Base-by-base conservation (phyloP, 2,888 invertebrate genomes). In the Drosophila anceps region DNA sequence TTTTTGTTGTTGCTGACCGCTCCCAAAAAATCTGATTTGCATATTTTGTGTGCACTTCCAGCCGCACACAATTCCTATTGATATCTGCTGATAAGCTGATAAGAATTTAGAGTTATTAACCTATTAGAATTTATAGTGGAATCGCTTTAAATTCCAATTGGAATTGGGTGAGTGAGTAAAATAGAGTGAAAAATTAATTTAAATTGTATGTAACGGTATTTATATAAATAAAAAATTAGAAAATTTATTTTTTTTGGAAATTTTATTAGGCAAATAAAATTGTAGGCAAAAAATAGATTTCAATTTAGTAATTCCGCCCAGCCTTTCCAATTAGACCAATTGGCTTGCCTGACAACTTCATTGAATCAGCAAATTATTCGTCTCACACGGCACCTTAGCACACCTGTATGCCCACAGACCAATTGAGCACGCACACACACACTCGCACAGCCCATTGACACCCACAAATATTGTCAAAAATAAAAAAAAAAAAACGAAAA, bases 21-120 rank as follows among this genome's bases (percentile, higher is more conserved):
- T 84, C 89, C 84, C 84, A 76, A 89, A 79, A 79, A 70, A 53
- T 60, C 50, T 59, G 69, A 76, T 86, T 88, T 69, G 44, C 81
- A 78, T 87, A 69, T 71, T 57, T 54, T 46, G 57, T 59, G 50
- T 50, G 76, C 46, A 69, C 46, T 69, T 72, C 62, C 41, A 15
- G 35, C 18, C 50, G 44, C 58, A 75, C 18, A 57, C 54, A 41
- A 62, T 55, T 51, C 13, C 60, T 41, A 65, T 76, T 68, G 63
- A 63, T 63, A 57, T 60, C 10, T 67, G 54, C n/a, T 50, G 59
- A 15, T 69, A 29, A 41, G 62, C 68, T 70, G 74, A 83, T 82
- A 77, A 77, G 71, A 74, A 68, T 18, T 13, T 9, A 12, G 8
- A 9, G 4, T 10, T 10, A 31, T 41, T 13, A 27, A 41, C 48